Evolutionary conservation across 2,113 vertebrate species (phyloP).

Genomic region (Dryoscopus gambensis): DNA sequence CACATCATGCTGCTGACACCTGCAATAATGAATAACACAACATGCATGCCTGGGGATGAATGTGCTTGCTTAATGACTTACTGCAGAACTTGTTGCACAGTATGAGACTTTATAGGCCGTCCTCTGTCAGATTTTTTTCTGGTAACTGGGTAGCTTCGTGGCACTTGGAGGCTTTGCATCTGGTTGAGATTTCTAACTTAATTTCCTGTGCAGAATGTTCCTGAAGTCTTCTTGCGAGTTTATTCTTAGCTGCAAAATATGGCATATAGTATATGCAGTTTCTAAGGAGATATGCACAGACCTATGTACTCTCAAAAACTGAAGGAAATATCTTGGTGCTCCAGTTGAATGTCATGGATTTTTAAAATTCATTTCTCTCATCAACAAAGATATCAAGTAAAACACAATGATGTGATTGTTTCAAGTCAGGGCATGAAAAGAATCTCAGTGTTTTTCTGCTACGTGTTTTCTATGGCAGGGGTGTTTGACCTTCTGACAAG

Average conservation of each 20-base stretch:
- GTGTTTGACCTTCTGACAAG: not conserved
- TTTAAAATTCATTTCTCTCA: not conserved
- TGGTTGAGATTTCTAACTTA: not conserved
- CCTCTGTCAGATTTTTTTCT: slow-evolving; percentile 62
- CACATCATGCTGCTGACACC: not conserved
- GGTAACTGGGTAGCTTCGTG: not conserved
- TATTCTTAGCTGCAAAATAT: not conserved
- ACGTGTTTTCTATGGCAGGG: not conserved
- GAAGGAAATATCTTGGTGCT: not conserved
- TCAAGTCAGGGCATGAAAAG: not conserved
- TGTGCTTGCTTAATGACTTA: not conserved
- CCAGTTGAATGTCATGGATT: not conserved
- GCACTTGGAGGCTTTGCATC: not conserved
- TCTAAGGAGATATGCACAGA: not conserved
- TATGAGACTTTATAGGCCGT: slow-evolving; percentile 14
- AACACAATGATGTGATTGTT: not conserved
- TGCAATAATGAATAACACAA: not conserved
- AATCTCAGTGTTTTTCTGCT: not conserved
- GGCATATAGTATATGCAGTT: not conserved
- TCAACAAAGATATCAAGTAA: not conserved
- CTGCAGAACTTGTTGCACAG: not conserved
- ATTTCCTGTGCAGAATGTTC: not conserved
- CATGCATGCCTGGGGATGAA: slow-evolving; percentile 15
- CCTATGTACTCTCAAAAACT: not conserved
- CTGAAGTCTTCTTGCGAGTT: not conserved